Evolutionary conservation across 2,888 invertebrate genomes (phyloP), one percentile per base, ranked within the genome.

Genomic region (Latrodectus hesperus): DNA sequence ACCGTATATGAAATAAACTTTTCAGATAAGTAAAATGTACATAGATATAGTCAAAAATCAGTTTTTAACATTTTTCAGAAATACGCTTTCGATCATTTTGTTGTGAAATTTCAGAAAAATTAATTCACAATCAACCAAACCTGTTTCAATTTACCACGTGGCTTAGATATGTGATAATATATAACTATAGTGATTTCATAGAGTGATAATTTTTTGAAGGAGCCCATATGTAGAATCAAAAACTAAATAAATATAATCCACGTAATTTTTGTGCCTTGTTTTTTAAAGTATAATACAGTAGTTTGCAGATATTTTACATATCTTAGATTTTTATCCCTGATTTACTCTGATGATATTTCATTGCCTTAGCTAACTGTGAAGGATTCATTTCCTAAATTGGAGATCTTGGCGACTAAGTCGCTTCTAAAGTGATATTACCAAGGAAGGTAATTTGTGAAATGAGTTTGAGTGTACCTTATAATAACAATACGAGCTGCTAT

Each of bases 201-300:
- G 76, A 77, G 86, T 87, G 81, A 87, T 87, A 81, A 87, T 87
- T 86, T 74, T 77, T 49, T 81, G n/a, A 60, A 60, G 6, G 60
- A 87, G 81, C 81, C 86, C 76, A 86, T 73, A 87, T 67, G 86
- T 87, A 87, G 86, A 87, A 76, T 87, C 86, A 87, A 86, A 76
- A 81, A 81, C 74, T 81, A 55, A 55, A 55, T 16, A 60, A 60
- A 60, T 60, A 60, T 60, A 16, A 76, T 78, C 71, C 75, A 80
- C 67, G 77, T 87, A 82, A 77, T 51, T 87, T 87, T 87, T 87
- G 86, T 87, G 86, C 86, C 86, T 87, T 87, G 86, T 87, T 87
- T 87, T 26, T n/a, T 22, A 77, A 77, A 71, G 67, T 81, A 67
- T 65, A 65, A 77, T 65, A 75, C 22, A 11, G 65, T 60, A 80